Percentiles rank a stretch among this genome's conserved stretches.
Evolutionary conservation across 2,797 vertebrate species (phyloP).

Genomic region (Syncerus caffer): DNA sequence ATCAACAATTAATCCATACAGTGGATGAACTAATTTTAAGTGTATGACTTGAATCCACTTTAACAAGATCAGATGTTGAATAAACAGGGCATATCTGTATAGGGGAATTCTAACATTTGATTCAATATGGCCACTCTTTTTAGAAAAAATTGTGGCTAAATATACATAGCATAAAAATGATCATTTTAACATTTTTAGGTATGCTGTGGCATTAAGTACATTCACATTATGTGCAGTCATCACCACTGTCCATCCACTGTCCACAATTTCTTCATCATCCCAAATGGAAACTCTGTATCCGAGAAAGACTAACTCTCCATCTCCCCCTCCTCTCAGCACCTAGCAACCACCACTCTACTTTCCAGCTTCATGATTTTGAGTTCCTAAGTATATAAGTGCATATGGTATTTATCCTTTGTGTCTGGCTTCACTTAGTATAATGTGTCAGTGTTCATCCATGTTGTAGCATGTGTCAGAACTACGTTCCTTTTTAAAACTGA

Average conservation of each 20-base stretch:
- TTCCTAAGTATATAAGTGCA: background rate
- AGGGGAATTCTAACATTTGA: background rate
- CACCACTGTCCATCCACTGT: background rate
- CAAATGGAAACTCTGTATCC: background rate
- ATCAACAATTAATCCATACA: background rate
- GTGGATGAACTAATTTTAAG: background rate
- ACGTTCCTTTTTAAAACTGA: background rate
- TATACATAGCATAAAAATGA: background rate
- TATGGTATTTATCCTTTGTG: background rate
- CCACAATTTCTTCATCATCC: background rate
- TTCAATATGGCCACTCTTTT: background rate
- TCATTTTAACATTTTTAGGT: background rate
- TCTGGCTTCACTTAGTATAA: background rate
- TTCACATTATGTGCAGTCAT: background rate
- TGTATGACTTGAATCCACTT: background rate
- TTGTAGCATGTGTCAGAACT: background rate
- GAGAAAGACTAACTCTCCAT: background rate
- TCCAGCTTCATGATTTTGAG: no score
- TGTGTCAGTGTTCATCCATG: background rate
- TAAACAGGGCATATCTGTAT: background rate
- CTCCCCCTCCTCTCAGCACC: background rate
- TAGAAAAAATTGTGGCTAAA: background rate
- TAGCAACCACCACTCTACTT: background rate
- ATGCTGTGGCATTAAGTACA: background rate
- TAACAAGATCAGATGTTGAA: background rate